Evolutionary conservation across 2,888 invertebrate species (phyloP).

Genomic region (Dryobota labecula): DNA sequence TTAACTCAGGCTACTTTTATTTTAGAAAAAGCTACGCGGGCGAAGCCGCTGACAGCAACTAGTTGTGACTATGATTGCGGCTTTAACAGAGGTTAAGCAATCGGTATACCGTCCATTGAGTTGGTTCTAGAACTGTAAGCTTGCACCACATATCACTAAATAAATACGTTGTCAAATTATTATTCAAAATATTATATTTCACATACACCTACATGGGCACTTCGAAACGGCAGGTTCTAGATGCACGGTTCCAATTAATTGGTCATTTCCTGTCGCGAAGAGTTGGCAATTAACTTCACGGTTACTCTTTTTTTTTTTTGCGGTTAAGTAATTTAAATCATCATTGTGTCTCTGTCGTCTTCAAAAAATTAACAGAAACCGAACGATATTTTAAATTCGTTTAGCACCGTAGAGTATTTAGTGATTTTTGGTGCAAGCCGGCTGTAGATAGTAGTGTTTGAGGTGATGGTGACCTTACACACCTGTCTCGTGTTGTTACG

Average conservation of each 20-base stretch:
- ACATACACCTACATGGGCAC: background rate
- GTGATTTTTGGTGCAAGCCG: background rate
- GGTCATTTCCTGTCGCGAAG: background rate
- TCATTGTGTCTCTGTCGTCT: background rate
- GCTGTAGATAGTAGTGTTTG: background rate
- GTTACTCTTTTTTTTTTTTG: background rate
- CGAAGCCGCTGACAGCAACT: no score
- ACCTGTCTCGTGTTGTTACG: background rate
- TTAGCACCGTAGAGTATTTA: background rate
- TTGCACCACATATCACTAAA: background rate
- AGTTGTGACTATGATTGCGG: background rate
- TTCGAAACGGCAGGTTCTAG: no score
- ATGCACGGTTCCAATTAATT: no score
- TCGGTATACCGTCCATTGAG: background rate
- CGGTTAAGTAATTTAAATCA: background rate
- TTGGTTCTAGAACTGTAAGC: background rate
- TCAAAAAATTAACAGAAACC: background rate
- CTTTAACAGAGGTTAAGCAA: background rate
- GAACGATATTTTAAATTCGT: background rate
- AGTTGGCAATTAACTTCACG: background rate
- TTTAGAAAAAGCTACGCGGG: no score
- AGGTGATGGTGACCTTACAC: background rate
- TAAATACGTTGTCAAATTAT: background rate
- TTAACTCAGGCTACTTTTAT: no score
- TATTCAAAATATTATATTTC: background rate